Evolutionary conservation across 1,140 invertebrate genomes (phyloP).

Genomic region (Hylaeus anthracinus): DNA sequence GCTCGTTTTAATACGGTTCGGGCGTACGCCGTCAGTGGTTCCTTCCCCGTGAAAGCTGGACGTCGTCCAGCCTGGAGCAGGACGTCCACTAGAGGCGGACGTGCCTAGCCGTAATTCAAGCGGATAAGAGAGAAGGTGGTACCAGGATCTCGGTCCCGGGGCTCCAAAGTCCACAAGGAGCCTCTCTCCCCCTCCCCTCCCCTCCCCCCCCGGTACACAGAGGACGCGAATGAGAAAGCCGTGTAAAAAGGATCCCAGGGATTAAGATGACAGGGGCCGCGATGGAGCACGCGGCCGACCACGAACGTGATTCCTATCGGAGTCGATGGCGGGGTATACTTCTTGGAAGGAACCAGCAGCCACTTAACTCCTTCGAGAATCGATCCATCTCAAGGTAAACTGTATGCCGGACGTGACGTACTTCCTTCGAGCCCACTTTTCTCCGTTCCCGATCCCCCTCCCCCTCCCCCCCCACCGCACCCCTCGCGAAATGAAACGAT

Average conservation of each 20-base stretch:
- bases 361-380: constrained; percentile 61
- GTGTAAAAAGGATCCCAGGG: constrained; percentile 70
- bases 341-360: constrained; percentile 46
- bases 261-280: constrained; percentile 72
- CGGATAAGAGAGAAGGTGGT: constrained; percentile 70
- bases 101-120: constrained; percentile 74
- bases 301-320: constrained; percentile 69
- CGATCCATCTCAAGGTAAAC: constrained; percentile 52
- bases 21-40: constrained; percentile 52
- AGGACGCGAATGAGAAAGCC: constrained; percentile 67
- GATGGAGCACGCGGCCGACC: constrained; percentile 41
- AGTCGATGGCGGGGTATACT: constrained; percentile 57
- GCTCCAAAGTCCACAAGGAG: constrained; percentile 61
- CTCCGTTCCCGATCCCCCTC: neutral
- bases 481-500: neutral
- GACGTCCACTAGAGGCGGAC: constrained; percentile 63
- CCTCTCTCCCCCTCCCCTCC: neutral
- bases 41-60: constrained; percentile 62
- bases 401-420: constrained; percentile 62
- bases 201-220: constrained; percentile 51
- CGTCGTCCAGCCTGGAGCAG: constrained; percentile 57
- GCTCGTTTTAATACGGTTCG: constrained; percentile 63
- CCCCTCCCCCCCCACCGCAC: neutral
- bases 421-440: constrained; percentile 49
- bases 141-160: constrained; percentile 34